Evolutionary conservation across 2,113 vertebrate genomes (phyloP).

Genomic region (Lonchura striata): DNA sequence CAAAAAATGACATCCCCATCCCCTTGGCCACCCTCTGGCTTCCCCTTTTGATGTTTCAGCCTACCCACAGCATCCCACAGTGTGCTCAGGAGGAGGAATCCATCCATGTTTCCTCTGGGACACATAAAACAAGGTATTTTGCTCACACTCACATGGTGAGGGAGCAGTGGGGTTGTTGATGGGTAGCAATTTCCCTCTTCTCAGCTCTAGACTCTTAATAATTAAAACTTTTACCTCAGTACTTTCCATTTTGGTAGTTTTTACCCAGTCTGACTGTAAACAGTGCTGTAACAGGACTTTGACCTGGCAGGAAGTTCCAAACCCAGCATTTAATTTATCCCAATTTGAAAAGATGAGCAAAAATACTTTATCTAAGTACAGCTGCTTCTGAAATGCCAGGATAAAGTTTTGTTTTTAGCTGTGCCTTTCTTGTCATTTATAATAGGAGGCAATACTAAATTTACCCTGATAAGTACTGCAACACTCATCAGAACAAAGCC

Average conservation of each 20-base stretch:
- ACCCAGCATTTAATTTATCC: neutral
- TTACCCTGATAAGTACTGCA: neutral
- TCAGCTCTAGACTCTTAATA: neutral
- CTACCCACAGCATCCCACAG: neutral
- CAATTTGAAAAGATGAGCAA: neutral
- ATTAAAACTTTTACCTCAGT: slow-evolving; percentile 30
- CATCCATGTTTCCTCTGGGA: neutral
- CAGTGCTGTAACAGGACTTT: neutral
- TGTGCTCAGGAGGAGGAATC: neutral
- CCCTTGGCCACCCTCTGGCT: neutral
- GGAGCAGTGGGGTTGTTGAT: neutral
- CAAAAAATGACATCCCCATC: neutral
- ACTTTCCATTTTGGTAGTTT: neutral
- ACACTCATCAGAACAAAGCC: neutral
- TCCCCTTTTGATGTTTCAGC: neutral
- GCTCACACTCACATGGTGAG: neutral
- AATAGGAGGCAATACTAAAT: neutral
- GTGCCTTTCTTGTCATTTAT: neutral
- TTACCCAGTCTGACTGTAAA: neutral
- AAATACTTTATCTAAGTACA: neutral
- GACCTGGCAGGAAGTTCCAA: neutral
- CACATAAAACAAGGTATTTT: neutral
- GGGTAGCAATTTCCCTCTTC: neutral
- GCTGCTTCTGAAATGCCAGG: neutral
- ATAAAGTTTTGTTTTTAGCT: neutral